phyloP scores from a whole-genome alignment of 2,113 vertebrate species.

The Rhodinocichla rosea region DNA sequence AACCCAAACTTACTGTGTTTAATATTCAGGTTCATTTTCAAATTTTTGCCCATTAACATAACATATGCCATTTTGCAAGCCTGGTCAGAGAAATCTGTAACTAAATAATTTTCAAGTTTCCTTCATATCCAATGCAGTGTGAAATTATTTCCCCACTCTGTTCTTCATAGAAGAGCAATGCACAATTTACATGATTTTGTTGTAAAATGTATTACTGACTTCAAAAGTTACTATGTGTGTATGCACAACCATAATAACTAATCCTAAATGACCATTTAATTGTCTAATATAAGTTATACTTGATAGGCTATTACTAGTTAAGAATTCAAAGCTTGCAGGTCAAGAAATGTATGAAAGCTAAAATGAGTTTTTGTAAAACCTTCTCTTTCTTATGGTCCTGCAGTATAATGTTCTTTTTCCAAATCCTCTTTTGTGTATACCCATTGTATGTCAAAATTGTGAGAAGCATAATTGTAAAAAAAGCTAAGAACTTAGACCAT shows the following conservation, averaged over 20 bases:
- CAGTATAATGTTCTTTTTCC: not conserved
- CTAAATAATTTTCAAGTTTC: constrained; percentile 84
- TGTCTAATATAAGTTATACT: constrained; percentile 31
- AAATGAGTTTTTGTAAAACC: not conserved
- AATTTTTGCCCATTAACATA: constrained; percentile 78
- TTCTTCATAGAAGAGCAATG: constrained; percentile 56
- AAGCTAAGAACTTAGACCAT: not conserved
- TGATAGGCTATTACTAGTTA: not conserved
- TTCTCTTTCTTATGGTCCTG: not conserved
- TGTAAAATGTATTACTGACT: constrained; percentile 45
- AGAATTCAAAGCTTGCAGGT: constrained; percentile 17
- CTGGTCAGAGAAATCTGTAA: constrained; percentile 80
- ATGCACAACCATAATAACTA: constrained; percentile 25
- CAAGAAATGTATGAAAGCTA: not conserved
- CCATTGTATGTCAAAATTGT: not conserved
- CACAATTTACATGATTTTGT: constrained; percentile 53
- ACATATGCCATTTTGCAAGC: constrained; percentile 79
- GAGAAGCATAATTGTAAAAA: not conserved
- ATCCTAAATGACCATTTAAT: constrained; percentile 62
- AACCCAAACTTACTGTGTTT: constrained; percentile 73
- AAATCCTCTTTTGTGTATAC: not conserved
- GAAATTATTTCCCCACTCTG: constrained; percentile 77
- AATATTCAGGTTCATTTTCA: constrained; percentile 83
- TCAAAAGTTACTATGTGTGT: constrained; percentile 31
- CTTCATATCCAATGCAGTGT: constrained; percentile 80